A percentile compares a stretch with the other conserved stretches of the same genome.
Evolutionary conservation across 1,140 invertebrate genomes (phyloP).

Genomic region (Drosophila paulistorum): DNA sequence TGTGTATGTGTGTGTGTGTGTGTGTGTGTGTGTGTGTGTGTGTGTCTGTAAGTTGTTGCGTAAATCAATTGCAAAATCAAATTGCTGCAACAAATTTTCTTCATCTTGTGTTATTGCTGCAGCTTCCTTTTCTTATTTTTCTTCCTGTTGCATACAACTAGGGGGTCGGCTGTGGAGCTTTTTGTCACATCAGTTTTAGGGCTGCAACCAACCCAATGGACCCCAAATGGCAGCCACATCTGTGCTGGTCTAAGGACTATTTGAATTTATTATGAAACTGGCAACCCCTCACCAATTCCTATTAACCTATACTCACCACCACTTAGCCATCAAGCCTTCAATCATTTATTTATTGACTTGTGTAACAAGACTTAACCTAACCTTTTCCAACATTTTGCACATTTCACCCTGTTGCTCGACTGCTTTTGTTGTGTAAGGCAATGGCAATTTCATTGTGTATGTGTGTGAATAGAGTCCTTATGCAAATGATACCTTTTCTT

Average conservation of each 20-base stretch:
- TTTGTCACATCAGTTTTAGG: conserved; percentile 4
- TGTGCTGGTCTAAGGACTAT: conserved; percentile 6
- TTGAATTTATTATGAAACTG: conserved; percentile 9
- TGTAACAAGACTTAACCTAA: conserved; percentile 22
- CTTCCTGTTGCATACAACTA: background rate
- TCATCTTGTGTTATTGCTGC: background rate
- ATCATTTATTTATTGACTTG: conserved; percentile 16
- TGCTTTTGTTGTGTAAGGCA: background rate
- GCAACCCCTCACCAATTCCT: background rate
- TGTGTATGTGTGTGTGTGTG: background rate
- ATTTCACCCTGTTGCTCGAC: background rate
- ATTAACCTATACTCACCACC: background rate
- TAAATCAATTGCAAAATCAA: conserved; percentile 43
- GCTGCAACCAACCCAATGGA: background rate
- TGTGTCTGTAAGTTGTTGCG: conserved; percentile 18
- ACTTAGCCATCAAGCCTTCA: background rate
- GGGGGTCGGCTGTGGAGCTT: background rate
- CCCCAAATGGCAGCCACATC: background rate
- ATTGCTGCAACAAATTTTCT: conserved; percentile 1
- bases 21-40: too few species aligned
- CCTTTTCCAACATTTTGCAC: background rate
- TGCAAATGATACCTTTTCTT: conserved; percentile 21
- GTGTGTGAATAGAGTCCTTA: conserved; percentile 20
- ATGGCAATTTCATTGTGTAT: background rate
- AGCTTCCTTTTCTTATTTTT: background rate